Conservation (phyloP, 2,888 invertebrate species). For the Drosophila subsilvestris region DNA sequence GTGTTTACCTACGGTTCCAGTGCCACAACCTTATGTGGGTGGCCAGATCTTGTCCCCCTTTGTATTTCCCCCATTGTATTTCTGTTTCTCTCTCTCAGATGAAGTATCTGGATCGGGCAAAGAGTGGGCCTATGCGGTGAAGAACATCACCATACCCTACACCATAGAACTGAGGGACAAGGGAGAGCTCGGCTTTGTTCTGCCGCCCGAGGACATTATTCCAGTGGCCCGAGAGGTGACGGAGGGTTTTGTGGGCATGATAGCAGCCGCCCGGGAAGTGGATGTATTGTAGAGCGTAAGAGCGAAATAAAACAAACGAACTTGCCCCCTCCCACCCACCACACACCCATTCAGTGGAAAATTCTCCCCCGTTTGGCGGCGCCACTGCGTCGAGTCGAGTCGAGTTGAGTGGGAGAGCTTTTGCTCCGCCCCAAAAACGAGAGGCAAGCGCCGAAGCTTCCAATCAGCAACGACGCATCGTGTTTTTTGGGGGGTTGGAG, state of each 20-base stretch:
- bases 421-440: conserved; percentile 16
- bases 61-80: not conserved
- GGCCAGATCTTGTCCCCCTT: no score
- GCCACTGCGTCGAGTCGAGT: conserved; percentile 51
- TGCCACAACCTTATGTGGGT: conserved; percentile 86
- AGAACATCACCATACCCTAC: conserved; percentile 85
- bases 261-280: conserved; percentile 84
- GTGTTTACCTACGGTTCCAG: conserved; percentile 86
- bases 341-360: conserved; percentile 14
- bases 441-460: conserved; percentile 57
- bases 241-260: conserved; percentile 85
- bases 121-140: conserved; percentile 86
- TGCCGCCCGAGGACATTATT: conserved; percentile 87
- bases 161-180: conserved; percentile 88
- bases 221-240: conserved; percentile 87
- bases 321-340: no score
- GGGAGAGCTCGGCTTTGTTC: conserved; percentile 88
- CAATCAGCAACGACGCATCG: conserved; percentile 70
- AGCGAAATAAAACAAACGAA: conserved; percentile 1
- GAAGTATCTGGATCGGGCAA: conserved; percentile 84
- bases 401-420: not conserved
- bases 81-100: conserved; percentile 72
- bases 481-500: conserved; percentile 8
- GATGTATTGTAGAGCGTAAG: conserved; percentile 73
- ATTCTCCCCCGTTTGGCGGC: conserved; percentile 54